Evolutionary conservation across 2,888 invertebrate genomes (phyloP).

Genomic region (Cylindroiulus punctatus): DNA sequence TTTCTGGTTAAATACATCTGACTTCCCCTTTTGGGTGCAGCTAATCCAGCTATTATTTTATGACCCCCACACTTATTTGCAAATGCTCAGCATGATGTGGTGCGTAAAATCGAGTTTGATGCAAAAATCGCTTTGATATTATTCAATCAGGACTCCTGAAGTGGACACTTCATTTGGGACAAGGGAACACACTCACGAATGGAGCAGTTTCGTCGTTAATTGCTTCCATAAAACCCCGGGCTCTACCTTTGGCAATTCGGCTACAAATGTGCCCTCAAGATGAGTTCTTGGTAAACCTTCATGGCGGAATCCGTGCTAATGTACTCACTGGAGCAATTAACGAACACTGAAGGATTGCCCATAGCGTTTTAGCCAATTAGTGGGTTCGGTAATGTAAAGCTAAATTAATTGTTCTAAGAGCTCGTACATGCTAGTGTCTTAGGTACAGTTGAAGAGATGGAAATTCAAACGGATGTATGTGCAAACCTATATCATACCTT

Average conservation of each 20-base stretch:
- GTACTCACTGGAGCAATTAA: no score
- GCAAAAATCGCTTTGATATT: slow-evolving; percentile 3
- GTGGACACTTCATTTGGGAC: slow-evolving; percentile 26
- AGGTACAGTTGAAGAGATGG: not conserved
- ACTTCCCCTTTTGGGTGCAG: not conserved
- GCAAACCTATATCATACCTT: no score
- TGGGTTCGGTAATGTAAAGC: no score
- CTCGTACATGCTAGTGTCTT: no score
- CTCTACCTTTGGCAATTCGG: not conserved
- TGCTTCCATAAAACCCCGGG: not conserved
- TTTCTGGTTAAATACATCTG: not conserved
- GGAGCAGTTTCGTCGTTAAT: not conserved
- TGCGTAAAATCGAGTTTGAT: not conserved
- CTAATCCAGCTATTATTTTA: not conserved
- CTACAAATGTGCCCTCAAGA: no score
- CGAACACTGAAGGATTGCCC: no score
- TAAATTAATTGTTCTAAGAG: no score
- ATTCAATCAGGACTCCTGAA: not conserved
- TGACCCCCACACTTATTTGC: not conserved
- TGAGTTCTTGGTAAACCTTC: no score
- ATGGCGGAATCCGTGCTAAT: no score
- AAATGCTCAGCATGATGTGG: slow-evolving; percentile 7
- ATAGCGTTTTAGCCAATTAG: no score
- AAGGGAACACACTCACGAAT: slow-evolving; percentile 25
- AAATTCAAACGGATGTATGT: no score